Conservation (phyloP, 2,888 invertebrate genomes). For the Candidula unifasciata region DNA sequence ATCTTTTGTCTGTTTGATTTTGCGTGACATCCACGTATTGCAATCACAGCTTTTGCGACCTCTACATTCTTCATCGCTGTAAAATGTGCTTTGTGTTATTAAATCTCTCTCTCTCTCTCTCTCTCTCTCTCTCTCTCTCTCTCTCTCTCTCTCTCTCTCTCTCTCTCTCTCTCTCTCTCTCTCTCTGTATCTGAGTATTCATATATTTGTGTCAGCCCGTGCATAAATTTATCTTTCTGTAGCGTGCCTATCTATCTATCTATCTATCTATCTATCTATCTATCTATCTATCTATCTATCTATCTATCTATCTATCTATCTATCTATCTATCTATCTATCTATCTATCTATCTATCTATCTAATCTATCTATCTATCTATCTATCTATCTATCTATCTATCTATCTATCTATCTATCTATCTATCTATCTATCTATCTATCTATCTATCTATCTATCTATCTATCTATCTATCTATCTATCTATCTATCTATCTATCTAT, state of each 20-base stretch:
- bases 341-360: neutral
- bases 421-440: neutral
- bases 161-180: neutral
- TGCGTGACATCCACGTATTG: no score
- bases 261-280: neutral
- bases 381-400: neutral
- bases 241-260: no score
- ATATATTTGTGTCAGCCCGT: no score
- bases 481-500: no score
- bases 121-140: neutral
- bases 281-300: neutral
- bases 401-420: neutral
- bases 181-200: neutral
- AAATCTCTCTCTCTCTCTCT: neutral
- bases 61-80: no score
- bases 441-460: neutral
- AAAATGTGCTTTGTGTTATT: neutral
- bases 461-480: no score
- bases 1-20: no score
- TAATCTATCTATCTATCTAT: neutral
- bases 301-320: neutral
- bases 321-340: neutral
- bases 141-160: neutral
- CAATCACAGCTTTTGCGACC: no score
- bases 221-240: no score